Evolutionary conservation across 2,888 invertebrate species (phyloP), one percentile per base, ranked within the genome.

Genomic region (Ommatoiulus sabulosus): DNA sequence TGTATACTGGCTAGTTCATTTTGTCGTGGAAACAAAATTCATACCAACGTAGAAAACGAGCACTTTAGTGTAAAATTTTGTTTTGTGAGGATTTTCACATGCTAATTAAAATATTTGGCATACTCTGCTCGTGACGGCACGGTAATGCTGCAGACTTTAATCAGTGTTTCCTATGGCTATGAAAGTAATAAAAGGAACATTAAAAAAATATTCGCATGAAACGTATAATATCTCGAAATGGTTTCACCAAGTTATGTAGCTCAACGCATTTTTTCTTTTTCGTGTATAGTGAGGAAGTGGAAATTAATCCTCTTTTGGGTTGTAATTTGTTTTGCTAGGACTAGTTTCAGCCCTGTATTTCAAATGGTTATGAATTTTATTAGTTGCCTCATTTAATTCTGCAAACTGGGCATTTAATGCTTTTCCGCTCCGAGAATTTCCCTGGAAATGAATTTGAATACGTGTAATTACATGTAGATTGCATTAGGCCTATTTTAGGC

Each of bases 391-490:
- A 72, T 72, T 72, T 24, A 72, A 72, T 72, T 72, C 72, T 24
- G 72, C 24, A 7, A 72, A 72, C 72, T 72, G 24, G 72, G 72
- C 72, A 72, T 72, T 72, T 72, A 8, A 72, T 72, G 72, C 72
- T n/a, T 72, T 72, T 72, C 72, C 72, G 72, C 72, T 72, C 72
- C 24, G 72, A 72, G 24, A 24, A 72, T 24, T 72, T 72, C 24
- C 24, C 72, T 72, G 24, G 72, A 72, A 72, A 8, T 72, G 72
- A 72, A 24, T 72, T 72, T 72, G 72, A 72, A 10, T 24, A 72
- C 72, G 72, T 72, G 24, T 72, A 72, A 72, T 72, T 72, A n/a
- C n/a, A n/a, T n/a, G n/a, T n/a, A 72, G 72, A 72, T 72, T 24
- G 72, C 72, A 72, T 72, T 72, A 72, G 72, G 72, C 72, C 10